Base-by-base conservation (phyloP, 2,888 invertebrate genomes). In the Lasiommata megera region DNA sequence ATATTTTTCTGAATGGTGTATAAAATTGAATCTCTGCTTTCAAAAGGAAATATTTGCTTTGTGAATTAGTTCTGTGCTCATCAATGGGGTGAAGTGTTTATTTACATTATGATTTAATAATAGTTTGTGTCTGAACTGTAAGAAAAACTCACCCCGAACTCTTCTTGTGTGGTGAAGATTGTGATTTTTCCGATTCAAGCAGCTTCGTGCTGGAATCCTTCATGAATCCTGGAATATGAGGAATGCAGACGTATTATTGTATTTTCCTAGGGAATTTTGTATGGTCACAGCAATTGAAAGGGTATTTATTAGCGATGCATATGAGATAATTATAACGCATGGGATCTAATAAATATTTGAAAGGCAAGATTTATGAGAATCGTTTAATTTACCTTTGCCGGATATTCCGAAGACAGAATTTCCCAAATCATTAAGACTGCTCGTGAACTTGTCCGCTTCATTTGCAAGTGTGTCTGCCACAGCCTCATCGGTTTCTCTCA, bases 131-230 rank as follows among this genome's bases (percentile, higher is more conserved):
- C n/a, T 29, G n/a, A n/a, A 12, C 41, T 48, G 6, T 46, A 31
- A 36, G 9, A 44, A 17, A 3, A 52, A 70, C 86, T 80, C 79
- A 90, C 90, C 90, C 90, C 52, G 89, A 89, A 68, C 84, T 75
- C 72, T 90, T 90, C 74, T 89, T 90, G 72, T 88, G 82, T 46
- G 88, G 88, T 8, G 85, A 82, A 1, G 88, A 79, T 54, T 88
- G 86, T 50, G 85, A 69, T 67, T 89, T 90, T 70, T 90, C 90
- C 0, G 88, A 88, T 62, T 89, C 88, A 73, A 90, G 69, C 66
- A 90, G 72, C 70, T 88, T 89, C 66, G 82, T 76, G 74, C 82
- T 88, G 58, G 90, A 85, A 73, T 89, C 88, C 73, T 89, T 89
- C 80, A 86, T 87, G 72, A 85, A 82, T 70, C 88, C 89, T 88